Conservation (phyloP, 35 echinoderm and acorn worm genomes). For the Apostichopus parvimensis region DNA sequence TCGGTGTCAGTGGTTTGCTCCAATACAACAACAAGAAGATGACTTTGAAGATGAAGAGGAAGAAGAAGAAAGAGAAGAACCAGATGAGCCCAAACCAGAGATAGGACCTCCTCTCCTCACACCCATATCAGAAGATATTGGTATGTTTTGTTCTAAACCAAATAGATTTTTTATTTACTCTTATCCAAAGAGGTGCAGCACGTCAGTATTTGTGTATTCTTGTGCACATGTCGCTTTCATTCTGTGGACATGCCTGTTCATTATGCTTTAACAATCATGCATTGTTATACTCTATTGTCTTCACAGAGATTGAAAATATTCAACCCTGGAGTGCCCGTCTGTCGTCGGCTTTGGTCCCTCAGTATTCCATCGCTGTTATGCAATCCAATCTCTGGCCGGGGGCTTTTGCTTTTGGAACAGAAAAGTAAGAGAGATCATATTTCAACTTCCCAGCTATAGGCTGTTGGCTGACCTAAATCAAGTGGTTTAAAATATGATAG, state of each 20-base stretch:
- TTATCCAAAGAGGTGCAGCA: background rate
- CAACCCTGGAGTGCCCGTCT: slow-evolving; percentile 91
- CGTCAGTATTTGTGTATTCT: background rate
- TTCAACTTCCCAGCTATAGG: too few relatives aligned
- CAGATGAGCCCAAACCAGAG: slow-evolving; percentile 98
- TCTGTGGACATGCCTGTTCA: background rate
- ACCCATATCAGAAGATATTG: slow-evolving; percentile 96
- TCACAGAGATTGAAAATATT: slow-evolving; percentile 86
- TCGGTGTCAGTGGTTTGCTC: slow-evolving; percentile 97
- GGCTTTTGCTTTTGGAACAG: slow-evolving; percentile 95
- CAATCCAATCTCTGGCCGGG: slow-evolving; percentile 99
- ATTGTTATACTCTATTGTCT: background rate
- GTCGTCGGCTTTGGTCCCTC: slow-evolving; percentile 82
- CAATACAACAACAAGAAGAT: slow-evolving; percentile 92
- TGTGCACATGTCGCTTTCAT: background rate
- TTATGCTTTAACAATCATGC: too few relatives aligned
- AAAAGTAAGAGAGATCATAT: slow-evolving; percentile 74
- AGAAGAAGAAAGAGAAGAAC: slow-evolving; percentile 97
- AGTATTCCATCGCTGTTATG: slow-evolving; percentile 89
- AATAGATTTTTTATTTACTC: too few relatives aligned
- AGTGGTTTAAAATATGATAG: too few relatives aligned
- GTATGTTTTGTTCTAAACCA: slow-evolving; percentile 50
- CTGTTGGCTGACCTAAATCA: too few relatives aligned
- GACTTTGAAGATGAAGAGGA: slow-evolving; percentile 99
- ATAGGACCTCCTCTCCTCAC: slow-evolving; percentile 93